Evolutionary conservation across 1,140 invertebrate genomes (phyloP).

Genomic region (Laodelphax striatellus): DNA sequence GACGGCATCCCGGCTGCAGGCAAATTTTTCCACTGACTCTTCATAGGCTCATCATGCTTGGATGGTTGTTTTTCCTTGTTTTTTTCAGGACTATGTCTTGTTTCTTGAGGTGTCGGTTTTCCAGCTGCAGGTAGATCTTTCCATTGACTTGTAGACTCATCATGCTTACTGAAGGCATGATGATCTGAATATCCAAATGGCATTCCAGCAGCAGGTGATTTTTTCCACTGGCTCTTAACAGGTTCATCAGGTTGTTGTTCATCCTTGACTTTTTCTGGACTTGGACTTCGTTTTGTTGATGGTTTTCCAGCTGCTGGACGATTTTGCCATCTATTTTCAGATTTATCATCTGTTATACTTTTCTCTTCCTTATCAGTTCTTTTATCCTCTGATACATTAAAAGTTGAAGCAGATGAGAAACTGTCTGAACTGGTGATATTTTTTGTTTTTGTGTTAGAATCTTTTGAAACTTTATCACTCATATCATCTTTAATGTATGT

Average conservation of each 20-base stretch:
- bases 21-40: neutral
- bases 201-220: neutral
- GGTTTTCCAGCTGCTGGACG: constrained; percentile 3
- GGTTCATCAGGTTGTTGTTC: neutral
- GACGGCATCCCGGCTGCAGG: neutral
- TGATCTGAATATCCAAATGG: neutral
- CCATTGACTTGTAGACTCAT: neutral
- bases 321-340: neutral
- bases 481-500: too few species aligned
- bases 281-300: neutral
- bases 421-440: too few species aligned
- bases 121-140: neutral
- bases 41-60: neutral
- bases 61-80: neutral
- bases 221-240: neutral
- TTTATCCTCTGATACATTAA: too few species aligned
- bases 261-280: neutral
- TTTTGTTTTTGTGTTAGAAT: too few species aligned
- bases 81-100: neutral
- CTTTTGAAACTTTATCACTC: too few species aligned
- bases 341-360: neutral
- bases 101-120: neutral
- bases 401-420: too few species aligned
- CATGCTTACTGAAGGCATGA: too few species aligned
- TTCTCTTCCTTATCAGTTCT: too few species aligned